Evolutionary conservation across 2,797 vertebrate genomes (phyloP).

Genomic region (Philypnodon macrostomus): DNA sequence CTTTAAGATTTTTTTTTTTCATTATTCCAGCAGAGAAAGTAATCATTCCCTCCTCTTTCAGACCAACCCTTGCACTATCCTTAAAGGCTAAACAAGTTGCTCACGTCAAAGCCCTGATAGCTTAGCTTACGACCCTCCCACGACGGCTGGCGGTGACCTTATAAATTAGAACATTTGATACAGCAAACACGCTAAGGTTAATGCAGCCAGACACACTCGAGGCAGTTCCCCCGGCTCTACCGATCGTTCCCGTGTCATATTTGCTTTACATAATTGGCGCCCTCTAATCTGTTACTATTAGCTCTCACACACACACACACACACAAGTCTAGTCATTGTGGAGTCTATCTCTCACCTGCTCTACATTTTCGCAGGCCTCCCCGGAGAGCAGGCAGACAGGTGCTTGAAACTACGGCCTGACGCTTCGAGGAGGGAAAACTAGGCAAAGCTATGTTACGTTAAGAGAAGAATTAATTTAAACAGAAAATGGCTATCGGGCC

Average conservation of each 20-base stretch:
- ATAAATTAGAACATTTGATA: conserved; percentile 65
- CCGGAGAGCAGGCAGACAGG: conserved; percentile 41
- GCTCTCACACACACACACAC: conserved; percentile 47
- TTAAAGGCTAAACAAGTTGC: conserved; percentile 52
- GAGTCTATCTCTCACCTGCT: conserved; percentile 43
- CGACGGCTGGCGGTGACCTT: conserved; percentile 55
- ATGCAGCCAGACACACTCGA: conserved; percentile 75
- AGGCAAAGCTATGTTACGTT: too few relatives aligned
- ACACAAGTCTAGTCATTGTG: conserved; percentile 44
- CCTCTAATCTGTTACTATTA: conserved; percentile 72
- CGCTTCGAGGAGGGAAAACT: conserved; percentile 30
- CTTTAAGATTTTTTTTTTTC: conserved; percentile 66
- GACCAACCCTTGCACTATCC: conserved; percentile 53
- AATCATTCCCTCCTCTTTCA: conserved; percentile 63
- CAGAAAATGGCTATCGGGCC: too few relatives aligned
- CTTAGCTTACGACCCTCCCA: conserved; percentile 47
- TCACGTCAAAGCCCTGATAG: conserved; percentile 41
- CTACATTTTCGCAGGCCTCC: conserved; percentile 39
- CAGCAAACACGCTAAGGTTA: conserved; percentile 78
- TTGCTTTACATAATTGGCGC: conserved; percentile 76
- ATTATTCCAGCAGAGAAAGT: conserved; percentile 64
- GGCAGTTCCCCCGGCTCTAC: conserved; percentile 60
- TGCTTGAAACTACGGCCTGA: conserved; percentile 29
- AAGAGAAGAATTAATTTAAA: too few relatives aligned
- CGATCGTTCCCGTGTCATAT: conserved; percentile 70